Conservation (phyloP, 2,888 invertebrate species). For the Chalcosyrphus nemorum region DNA sequence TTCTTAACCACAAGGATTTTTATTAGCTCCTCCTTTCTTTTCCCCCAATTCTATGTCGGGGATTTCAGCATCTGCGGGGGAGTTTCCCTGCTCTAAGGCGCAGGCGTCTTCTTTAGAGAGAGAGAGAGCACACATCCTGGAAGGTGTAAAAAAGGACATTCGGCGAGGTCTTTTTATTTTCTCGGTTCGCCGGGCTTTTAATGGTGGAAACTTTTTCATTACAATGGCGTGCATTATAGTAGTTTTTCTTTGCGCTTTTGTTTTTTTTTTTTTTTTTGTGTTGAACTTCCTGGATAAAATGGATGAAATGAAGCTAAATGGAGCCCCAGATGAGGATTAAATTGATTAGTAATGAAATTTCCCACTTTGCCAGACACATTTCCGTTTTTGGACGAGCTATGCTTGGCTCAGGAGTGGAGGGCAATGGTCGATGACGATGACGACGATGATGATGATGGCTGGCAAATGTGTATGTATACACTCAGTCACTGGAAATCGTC, state of each 20-base stretch:
- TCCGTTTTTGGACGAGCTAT: too few relatives aligned
- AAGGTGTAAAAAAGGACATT: conserved; percentile 71
- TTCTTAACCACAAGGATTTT: conserved; percentile 58
- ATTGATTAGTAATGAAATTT: conserved; percentile 76
- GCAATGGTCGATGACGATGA: background rate
- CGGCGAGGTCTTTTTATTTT: background rate
- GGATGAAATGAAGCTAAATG: conserved; percentile 73
- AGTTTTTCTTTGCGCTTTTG: conserved; percentile 32
- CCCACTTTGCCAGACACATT: conserved; percentile 73
- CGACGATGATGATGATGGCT: conserved; percentile 43
- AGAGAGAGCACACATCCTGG: conserved; percentile 23
- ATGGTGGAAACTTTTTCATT: conserved; percentile 58
- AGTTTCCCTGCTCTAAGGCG: conserved; percentile 53
- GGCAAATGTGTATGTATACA: conserved; percentile 57
- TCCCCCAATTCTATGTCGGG: too few relatives aligned
- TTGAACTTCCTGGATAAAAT: conserved; percentile 66
- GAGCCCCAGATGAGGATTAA: conserved; percentile 75
- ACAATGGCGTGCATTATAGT: conserved; percentile 65
- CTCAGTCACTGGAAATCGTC: conserved; percentile 61
- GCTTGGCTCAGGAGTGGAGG: background rate
- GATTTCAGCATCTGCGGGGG: too few relatives aligned
- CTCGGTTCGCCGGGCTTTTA: conserved; percentile 15
- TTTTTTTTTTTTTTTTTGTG: conserved; percentile 32
- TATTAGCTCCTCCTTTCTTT: conserved; percentile 62
- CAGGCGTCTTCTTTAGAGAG: conserved; percentile 47